Base-by-base conservation (phyloP, 2,113 vertebrate species). In the Elanus axillaris region DNA sequence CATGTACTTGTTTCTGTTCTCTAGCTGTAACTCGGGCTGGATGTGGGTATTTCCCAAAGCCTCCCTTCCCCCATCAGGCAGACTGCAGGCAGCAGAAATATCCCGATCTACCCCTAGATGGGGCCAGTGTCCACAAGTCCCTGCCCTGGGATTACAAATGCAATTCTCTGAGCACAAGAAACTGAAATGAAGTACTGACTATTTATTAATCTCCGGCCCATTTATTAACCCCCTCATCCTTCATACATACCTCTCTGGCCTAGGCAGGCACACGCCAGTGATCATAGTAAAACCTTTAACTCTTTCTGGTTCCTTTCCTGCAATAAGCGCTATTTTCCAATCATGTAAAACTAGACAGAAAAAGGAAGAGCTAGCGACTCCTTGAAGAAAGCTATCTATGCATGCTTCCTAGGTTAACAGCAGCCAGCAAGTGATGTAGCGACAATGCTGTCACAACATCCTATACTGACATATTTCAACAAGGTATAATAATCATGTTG, bases 31-130 rank as follows among this genome's bases (percentile, higher is more conserved):
- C n/a, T 50, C 34, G 34, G 55, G 4, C 27, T 38, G 68, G 58
- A 29, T 36, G 20, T 36, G 62, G 67, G 84, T 25, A 43, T 52
- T 38, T 84, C 81, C 71, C 85, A 55, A 6, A 17, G 60, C 21
- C 43, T 67, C 85, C 81, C 60, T 78, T 86, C 92, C 93, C 96
- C 90, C 89, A 29, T 0, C 8, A 6, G 29, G 48, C 60, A 27
- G 75, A 7, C 29, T 34, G 16, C 69, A 72, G 50, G 4, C n/a
- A 80, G 58, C 56, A 47, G 89, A 88, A 52, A 42, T 86, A 13
- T 25, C 34, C 29, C 4, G 5, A 48, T 14, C 48, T 21, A 38
- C 98, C 98, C 95, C 98, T 98, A 98, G 98, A 95, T 98, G 98
- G 98, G 69, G 98, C 93, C 94, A 12, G 88, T 18, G 97, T 21